Evolutionary conservation across 37 sponge, comb jelly and placozoan species (phyloP).

Genomic region (Bolinopsis microptera): DNA sequence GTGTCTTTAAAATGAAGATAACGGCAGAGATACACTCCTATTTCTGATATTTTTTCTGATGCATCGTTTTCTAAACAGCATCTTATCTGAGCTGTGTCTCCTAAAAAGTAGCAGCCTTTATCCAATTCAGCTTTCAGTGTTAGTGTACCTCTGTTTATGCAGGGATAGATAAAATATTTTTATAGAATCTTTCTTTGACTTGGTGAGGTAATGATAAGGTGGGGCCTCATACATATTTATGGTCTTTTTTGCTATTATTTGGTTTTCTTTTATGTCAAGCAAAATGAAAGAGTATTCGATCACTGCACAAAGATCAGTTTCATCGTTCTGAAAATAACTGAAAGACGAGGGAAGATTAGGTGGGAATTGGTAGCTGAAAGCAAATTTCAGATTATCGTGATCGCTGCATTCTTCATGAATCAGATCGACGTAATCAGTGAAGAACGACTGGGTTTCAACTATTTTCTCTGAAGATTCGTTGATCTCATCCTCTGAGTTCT

Average conservation of each 20-base stretch:
- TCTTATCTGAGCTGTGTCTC: not conserved
- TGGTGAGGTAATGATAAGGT: not conserved
- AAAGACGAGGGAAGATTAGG: constrained; percentile 12
- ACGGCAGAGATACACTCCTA: not conserved
- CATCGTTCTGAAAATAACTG: not conserved
- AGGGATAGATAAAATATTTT: not conserved
- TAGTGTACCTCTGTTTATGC: not conserved
- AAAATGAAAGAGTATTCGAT: constrained; percentile 28
- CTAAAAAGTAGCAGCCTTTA: not conserved
- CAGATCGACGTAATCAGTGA: constrained; percentile 4
- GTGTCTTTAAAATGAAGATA: not conserved
- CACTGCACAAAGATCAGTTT: not conserved
- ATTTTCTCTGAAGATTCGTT: not conserved
- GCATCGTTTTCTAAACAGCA: not conserved
- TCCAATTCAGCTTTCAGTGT: not conserved
- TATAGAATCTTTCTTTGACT: not conserved
- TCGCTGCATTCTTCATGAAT: not conserved
- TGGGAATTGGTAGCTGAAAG: constrained; percentile 26
- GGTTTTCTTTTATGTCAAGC: not conserved
- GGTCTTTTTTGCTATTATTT: not conserved
- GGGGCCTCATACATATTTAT: not conserved
- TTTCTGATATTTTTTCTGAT: not conserved
- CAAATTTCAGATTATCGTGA: not conserved
- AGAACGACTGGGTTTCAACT: not conserved
- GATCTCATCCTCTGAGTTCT: not conserved